Conservation (phyloP, 2,797 vertebrate species). For the Erithacus rubecula region DNA sequence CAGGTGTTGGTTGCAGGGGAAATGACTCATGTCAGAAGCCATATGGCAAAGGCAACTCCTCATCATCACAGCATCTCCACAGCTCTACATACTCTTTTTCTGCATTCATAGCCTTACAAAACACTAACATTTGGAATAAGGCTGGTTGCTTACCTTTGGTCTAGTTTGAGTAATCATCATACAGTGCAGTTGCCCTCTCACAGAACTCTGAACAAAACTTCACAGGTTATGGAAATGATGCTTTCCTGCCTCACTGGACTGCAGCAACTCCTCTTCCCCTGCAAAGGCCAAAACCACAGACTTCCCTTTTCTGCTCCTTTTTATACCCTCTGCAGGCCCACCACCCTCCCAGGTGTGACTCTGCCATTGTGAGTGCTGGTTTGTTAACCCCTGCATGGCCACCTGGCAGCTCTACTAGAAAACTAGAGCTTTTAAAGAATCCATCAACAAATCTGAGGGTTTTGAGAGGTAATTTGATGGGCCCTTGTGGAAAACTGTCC, state of each 20-base stretch:
- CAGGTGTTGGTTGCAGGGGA: background rate
- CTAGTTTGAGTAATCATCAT: background rate
- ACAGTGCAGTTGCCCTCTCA: background rate
- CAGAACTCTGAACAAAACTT: fast-evolving
- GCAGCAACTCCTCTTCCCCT: background rate
- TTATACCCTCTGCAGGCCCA: background rate
- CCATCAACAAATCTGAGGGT: background rate
- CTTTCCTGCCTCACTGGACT: background rate
- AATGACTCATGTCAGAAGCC: background rate
- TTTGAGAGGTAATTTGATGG: background rate
- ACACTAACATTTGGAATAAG: background rate
- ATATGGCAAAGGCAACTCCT: background rate
- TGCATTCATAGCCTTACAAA: background rate
- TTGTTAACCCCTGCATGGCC: background rate
- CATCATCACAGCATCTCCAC: background rate
- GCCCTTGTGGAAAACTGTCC: background rate
- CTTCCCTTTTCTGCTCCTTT: background rate
- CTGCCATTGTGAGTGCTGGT: background rate
- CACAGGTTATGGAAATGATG: background rate
- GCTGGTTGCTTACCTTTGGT: background rate
- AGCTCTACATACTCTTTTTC: background rate
- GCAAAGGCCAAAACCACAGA: fast-evolving
- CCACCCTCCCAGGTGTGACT: background rate
- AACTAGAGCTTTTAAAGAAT: background rate
- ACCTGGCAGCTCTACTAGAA: background rate